phyloP scores from a whole-genome alignment of 2,797 vertebrate genomes.

The Acipenser transmontanus region DNA sequence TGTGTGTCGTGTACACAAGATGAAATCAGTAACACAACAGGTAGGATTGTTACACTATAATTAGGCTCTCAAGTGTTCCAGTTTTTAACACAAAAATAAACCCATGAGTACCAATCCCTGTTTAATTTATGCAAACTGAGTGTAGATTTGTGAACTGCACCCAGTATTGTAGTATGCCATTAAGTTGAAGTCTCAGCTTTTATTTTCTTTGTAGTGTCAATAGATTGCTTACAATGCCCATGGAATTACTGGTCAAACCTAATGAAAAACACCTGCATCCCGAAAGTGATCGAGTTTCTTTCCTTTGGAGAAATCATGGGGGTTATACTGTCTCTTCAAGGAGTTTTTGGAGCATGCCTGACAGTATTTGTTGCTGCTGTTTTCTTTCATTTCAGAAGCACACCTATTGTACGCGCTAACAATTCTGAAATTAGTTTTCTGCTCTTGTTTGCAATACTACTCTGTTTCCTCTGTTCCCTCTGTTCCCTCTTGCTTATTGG shows the following conservation, averaged over 20 bases:
- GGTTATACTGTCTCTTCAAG: constrained; percentile 44
- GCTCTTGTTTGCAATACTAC: constrained; percentile 48
- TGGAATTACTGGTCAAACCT: constrained; percentile 55
- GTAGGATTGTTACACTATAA: constrained; percentile 28
- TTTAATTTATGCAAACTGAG: not conserved
- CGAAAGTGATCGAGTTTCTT: constrained; percentile 55
- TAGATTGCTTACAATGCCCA: constrained; percentile 54
- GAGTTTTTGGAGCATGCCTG: constrained; percentile 47
- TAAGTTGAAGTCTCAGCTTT: not conserved
- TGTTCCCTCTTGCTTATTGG: constrained; percentile 59
- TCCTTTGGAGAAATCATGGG: constrained; percentile 50
- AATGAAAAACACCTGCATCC: constrained; percentile 49
- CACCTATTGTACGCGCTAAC: constrained; percentile 54
- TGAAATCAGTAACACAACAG: constrained; percentile 63
- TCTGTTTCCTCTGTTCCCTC: constrained; percentile 58
- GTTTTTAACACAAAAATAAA: not conserved
- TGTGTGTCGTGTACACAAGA: constrained; percentile 64
- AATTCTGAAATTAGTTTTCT: constrained; percentile 66
- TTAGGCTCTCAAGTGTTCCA: not conserved
- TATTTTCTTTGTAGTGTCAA: constrained; percentile 39
- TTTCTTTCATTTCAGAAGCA: constrained; percentile 51
- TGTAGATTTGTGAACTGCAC: not conserved
- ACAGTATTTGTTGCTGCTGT: constrained; percentile 44
- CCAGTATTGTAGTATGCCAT: not conserved
- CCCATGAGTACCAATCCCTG: not conserved